These are phyloP conservation scores for Hiodon tergisus DNA, from an alignment of 2,113 vertebrate species.

Conservation along the genomic window DNA sequence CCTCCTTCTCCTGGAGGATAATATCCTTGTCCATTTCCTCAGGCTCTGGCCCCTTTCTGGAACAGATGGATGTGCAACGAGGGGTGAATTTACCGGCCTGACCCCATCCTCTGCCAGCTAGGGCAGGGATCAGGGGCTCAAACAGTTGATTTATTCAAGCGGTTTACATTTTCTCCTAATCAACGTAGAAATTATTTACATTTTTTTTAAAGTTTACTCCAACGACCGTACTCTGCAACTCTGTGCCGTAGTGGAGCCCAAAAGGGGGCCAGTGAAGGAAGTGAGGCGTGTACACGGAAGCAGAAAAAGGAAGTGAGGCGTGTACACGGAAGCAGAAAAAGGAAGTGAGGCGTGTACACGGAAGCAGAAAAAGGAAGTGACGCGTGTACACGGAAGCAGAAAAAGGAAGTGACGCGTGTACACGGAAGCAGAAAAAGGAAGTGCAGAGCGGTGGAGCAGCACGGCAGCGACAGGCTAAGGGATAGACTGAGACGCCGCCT, in stretches of 20 bases:
- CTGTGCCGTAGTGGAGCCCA: background rate
- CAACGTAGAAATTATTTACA: too few species aligned
- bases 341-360: background rate
- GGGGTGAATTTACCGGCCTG: background rate
- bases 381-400: background rate
- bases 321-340: background rate
- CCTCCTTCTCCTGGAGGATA: slow-evolving; percentile 95
- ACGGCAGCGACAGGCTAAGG: background rate
- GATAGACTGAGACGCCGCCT: background rate
- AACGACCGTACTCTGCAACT: too few species aligned
- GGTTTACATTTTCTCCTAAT: too few species aligned
- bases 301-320: too few species aligned
- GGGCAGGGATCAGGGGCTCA: too few species aligned
- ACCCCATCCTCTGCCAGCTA: background rate
- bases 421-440: background rate
- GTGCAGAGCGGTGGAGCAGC: background rate
- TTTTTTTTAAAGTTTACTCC: too few species aligned
- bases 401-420: background rate
- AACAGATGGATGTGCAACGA: slow-evolving; percentile 16
- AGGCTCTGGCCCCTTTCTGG: slow-evolving; percentile 81
- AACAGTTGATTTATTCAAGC: too few species aligned
- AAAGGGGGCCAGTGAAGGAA: background rate
- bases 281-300: too few species aligned
- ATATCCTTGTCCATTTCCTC: slow-evolving; percentile 96
- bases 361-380: background rate